These are phyloP conservation scores for Micromesistius poutassou DNA, from an alignment of 2,797 vertebrate genomes.

Conservation along the genomic window DNA sequence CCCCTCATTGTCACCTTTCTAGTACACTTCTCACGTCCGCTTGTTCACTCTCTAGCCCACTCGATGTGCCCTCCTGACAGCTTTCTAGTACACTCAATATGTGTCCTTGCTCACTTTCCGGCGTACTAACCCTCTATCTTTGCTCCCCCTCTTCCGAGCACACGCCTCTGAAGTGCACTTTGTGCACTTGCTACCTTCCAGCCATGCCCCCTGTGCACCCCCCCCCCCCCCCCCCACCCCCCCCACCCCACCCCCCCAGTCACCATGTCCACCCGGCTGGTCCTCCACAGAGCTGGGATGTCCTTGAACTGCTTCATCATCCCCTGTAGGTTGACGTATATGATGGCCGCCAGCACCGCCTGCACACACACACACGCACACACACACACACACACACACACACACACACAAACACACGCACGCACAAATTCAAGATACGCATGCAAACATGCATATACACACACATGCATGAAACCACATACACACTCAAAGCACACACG, in stretches of 20 bases:
- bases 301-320: conserved; percentile 91
- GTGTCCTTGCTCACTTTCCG: background rate
- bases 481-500: conserved; percentile 22
- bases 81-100: background rate
- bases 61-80: background rate
- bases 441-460: conserved; percentile 14
- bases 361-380: conserved; percentile 49
- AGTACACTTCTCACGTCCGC: background rate
- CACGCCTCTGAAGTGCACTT: background rate
- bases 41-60: background rate
- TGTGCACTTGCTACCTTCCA: background rate
- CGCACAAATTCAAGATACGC: too few relatives aligned
- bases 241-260: conserved; percentile 34
- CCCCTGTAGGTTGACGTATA: conserved; percentile 88
- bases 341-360: conserved; percentile 86
- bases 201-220: background rate
- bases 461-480: conserved; percentile 22
- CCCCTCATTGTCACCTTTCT: background rate
- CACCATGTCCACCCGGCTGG: conserved; percentile 86
- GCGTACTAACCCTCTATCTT: background rate
- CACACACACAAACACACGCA: conserved; percentile 1
- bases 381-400: conserved; percentile 6
- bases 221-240: too few relatives aligned
- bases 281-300: conserved; percentile 79
- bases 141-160: background rate